These are phyloP conservation scores for Sialis lutaria DNA, from an alignment of 2,888 invertebrate genomes.

Conservation along the genomic window DNA sequence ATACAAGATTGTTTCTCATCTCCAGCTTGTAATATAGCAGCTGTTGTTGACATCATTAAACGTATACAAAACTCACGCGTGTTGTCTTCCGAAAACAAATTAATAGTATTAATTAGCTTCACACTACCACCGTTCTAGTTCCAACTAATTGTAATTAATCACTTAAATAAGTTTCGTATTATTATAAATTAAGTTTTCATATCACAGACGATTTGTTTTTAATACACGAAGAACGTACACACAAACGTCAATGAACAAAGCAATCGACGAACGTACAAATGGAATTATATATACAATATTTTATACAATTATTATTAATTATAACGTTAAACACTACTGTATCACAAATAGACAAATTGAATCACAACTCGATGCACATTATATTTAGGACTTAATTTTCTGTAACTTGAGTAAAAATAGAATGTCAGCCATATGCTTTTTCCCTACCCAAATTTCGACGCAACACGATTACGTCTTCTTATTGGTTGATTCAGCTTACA, in stretches of 20 bases:
- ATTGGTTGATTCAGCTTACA: not conserved
- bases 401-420: constrained; percentile 5
- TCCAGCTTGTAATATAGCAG: not conserved
- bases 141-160: too few species aligned
- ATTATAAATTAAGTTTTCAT: constrained; percentile 1
- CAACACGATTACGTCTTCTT: not conserved
- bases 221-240: constrained; percentile 3
- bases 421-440: constrained; percentile 7
- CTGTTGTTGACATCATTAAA: constrained; percentile 6
- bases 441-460: not conserved
- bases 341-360: not conserved
- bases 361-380: not conserved
- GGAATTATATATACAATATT: not conserved
- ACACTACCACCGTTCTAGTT: too few species aligned
- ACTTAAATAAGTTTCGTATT: not conserved
- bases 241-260: constrained; percentile 1
- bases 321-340: not conserved
- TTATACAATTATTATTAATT: not conserved
- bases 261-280: not conserved
- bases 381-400: not conserved
- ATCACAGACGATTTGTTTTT: constrained; percentile 4
- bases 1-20: too few species aligned
- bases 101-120: not conserved
- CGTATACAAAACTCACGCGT: constrained; percentile 2
- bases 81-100: constrained; percentile 2